phyloP scores from a whole-genome alignment of 2,797 vertebrate species.

The Pristis pectinata region DNA sequence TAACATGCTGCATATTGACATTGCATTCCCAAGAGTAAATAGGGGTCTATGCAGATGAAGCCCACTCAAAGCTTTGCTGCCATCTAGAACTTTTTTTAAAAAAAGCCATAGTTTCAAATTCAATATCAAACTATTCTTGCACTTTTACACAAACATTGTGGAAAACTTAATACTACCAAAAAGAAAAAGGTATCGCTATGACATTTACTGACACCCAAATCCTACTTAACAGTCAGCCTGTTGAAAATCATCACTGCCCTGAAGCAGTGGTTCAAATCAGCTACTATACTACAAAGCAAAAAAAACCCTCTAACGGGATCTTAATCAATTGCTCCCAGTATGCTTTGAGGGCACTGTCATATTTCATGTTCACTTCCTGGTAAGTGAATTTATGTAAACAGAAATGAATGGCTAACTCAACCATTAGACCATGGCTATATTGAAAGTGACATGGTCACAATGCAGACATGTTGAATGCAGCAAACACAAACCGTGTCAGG shows the following conservation, averaged over 20 bases:
- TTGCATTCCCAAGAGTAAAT: not conserved
- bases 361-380: slow-evolving; percentile 15
- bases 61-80: not conserved
- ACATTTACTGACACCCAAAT: slow-evolving; percentile 16
- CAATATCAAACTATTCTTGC: not conserved
- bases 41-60: not conserved
- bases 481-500: not conserved
- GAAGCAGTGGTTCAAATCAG: not conserved
- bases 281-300: not conserved
- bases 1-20: too few relatives aligned
- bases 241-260: slow-evolving; percentile 9
- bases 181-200: not conserved
- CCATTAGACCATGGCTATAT: slow-evolving; percentile 18
- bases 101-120: not conserved
- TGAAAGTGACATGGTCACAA: slow-evolving; percentile 22
- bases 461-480: not conserved
- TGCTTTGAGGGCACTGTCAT: slow-evolving; percentile 3
- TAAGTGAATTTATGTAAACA: not conserved
- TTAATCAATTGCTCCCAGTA: slow-evolving; percentile 11
- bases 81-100: not conserved
- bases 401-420: not conserved
- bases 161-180: not conserved
- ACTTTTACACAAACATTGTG: not conserved
- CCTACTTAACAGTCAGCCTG: not conserved
- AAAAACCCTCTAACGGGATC: not conserved